Conservation (phyloP, 1,140 invertebrate genomes). For the Drosophila trapezifrons region DNA sequence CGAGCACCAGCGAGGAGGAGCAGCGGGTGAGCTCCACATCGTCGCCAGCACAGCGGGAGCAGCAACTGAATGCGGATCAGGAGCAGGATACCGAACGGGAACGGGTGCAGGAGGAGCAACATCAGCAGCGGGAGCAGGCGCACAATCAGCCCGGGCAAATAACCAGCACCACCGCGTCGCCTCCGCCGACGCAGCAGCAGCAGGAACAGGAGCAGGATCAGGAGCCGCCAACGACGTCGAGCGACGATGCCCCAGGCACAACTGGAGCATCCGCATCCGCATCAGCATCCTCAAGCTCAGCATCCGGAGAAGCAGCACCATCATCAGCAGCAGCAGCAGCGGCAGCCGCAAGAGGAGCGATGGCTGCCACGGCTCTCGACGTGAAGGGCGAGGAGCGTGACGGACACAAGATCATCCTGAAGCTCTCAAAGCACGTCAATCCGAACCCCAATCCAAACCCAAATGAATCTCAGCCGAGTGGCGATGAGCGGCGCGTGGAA, state of each 20-base stretch:
- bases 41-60: conserved; percentile 61
- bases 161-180: conserved; percentile 78
- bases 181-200: conserved; percentile 61
- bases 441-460: conserved; percentile 23
- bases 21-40: conserved; percentile 72
- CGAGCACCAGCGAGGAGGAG: conserved; percentile 49
- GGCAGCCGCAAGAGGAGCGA: conserved; percentile 20
- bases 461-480: conserved; percentile 66
- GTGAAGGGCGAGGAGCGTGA: conserved; percentile 59
- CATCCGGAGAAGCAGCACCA: conserved; percentile 23
- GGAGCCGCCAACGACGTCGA: conserved; percentile 20
- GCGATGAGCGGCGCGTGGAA: conserved; percentile 69
- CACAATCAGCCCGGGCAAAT: conserved; percentile 64
- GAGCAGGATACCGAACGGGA: conserved; percentile 35
- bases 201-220: conserved; percentile 16
- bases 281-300: conserved; percentile 23
- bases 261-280: conserved; percentile 29
- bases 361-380: conserved; percentile 69
- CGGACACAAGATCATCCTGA: conserved; percentile 75
- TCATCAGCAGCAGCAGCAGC: conserved; percentile 20
- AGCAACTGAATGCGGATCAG: conserved; percentile 62
- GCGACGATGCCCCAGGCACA: conserved; percentile 59
- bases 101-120: conserved; percentile 31
- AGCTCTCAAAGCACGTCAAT: conserved; percentile 68
- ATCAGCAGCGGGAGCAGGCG: conserved; percentile 30